These are phyloP conservation scores for Peribatodes rhomboidaria DNA, from an alignment of 2,888 invertebrate genomes.

Conservation along the genomic window DNA sequence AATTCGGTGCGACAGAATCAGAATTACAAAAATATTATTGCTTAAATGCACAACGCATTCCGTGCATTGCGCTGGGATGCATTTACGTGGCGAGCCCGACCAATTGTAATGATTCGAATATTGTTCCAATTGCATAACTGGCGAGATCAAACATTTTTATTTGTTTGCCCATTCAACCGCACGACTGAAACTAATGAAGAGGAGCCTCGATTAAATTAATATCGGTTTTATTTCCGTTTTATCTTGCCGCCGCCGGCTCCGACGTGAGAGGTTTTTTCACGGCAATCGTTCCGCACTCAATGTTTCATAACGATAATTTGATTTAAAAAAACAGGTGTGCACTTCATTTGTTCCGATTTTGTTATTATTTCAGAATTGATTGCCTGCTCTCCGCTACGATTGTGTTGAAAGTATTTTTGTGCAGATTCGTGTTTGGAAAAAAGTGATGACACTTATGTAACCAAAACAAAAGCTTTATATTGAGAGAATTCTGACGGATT, in stretches of 20 bases:
- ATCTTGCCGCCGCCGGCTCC: conserved; percentile 57
- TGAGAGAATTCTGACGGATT: no score
- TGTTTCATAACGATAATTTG: conserved; percentile 67
- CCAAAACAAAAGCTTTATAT: no score
- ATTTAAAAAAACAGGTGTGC: conserved; percentile 57
- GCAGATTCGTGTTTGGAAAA: no score
- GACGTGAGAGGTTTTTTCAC: conserved; percentile 66
- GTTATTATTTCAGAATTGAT: conserved; percentile 53
- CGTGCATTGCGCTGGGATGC: conserved; percentile 31
- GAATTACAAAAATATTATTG: conserved; percentile 46
- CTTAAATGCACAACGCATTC: conserved; percentile 46
- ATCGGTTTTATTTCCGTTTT: conserved; percentile 74
- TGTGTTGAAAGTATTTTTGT: conserved; percentile 34
- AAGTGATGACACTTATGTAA: no score
- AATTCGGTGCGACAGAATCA: conserved; percentile 41
- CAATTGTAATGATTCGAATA: conserved; percentile 78
- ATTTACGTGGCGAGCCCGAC: conserved; percentile 51
- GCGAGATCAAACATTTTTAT: conserved; percentile 84
- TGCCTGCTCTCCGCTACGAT: conserved; percentile 46
- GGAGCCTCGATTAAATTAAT: conserved; percentile 83
- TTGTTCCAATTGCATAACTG: conserved; percentile 74
- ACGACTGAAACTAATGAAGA: conserved; percentile 83
- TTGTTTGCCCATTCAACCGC: conserved; percentile 82
- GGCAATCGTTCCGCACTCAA: conserved; percentile 53
- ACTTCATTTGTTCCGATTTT: conserved; percentile 69